A percentile compares a stretch with the other conserved stretches of the same genome.
phyloP scores from a whole-genome alignment of 2,888 invertebrate genomes.

The Linyphia triangularis region DNA sequence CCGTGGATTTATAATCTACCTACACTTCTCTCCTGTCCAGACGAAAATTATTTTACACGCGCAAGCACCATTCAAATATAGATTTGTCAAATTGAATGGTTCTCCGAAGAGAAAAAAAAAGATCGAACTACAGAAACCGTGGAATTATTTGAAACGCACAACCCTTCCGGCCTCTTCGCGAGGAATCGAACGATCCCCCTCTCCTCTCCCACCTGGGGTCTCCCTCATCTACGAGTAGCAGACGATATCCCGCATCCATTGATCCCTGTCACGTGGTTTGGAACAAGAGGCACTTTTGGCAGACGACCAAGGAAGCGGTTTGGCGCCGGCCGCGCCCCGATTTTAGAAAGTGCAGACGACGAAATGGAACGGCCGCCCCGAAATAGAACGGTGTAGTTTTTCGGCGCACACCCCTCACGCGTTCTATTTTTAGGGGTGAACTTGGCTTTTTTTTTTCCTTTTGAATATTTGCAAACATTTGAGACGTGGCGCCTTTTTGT shows the following conservation, averaged over 20 bases:
- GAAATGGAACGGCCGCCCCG: constrained; percentile 1
- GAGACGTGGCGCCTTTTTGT: too few species aligned
- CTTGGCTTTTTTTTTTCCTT: constrained; percentile 7
- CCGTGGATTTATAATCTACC: too few species aligned
- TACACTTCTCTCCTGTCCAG: too few species aligned
- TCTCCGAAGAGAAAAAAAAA: too few species aligned
- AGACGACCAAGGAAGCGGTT: constrained; percentile 28
- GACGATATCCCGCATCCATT: constrained; percentile 39
- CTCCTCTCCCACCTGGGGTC: not conserved
- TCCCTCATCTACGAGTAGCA: not conserved
- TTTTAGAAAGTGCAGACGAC: not conserved
- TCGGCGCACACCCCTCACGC: not conserved
- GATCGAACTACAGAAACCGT: too few species aligned
- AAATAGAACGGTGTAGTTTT: constrained; percentile 38
- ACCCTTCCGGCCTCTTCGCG: too few species aligned
- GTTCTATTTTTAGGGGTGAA: constrained; percentile 23
- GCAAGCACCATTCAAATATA: too few species aligned
- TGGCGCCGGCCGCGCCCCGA: constrained; percentile 19
- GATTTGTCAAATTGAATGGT: too few species aligned
- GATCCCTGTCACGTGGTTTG: constrained; percentile 28
- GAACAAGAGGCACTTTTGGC: constrained; percentile 1
- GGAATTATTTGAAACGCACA: too few species aligned
- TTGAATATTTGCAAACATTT: not conserved
- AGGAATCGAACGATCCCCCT: too few species aligned
- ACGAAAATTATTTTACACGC: too few species aligned